Conservation (phyloP, 2,888 invertebrate species). For the Lasioglossum oenotherae region DNA sequence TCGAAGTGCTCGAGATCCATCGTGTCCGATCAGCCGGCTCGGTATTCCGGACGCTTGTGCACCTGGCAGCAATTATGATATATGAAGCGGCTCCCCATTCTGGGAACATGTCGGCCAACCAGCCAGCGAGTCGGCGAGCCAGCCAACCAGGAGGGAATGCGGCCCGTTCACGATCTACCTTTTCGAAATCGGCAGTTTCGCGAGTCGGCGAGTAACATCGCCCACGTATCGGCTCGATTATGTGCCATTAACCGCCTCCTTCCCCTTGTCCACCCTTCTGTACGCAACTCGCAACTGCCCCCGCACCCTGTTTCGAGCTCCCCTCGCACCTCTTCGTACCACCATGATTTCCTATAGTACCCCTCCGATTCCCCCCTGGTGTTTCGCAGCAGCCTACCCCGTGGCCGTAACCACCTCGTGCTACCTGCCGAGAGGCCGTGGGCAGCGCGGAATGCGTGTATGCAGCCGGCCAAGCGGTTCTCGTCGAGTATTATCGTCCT, state of each 20-base stretch:
- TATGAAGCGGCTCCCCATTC: slow-evolving; percentile 54
- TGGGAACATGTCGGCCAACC: slow-evolving; percentile 32
- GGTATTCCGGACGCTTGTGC: slow-evolving; percentile 43
- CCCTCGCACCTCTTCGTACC: neutral
- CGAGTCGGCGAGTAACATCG: slow-evolving; percentile 48
- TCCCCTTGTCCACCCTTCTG: neutral
- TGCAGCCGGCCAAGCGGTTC: slow-evolving; percentile 22
- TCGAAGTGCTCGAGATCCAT: neutral
- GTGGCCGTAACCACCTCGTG: slow-evolving; percentile 31
- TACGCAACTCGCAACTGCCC: neutral
- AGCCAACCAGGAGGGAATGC: slow-evolving; percentile 44
- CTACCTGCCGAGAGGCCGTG: slow-evolving; percentile 67
- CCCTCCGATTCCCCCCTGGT: neutral
- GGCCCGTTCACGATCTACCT: slow-evolving; percentile 40
- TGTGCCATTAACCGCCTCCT: slow-evolving; percentile 55
- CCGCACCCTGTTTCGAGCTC: neutral
- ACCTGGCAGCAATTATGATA: slow-evolving; percentile 65
- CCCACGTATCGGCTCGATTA: slow-evolving; percentile 66
- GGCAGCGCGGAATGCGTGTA: slow-evolving; percentile 65
- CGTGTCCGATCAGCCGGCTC: slow-evolving; percentile 4
- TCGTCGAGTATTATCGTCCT: slow-evolving; percentile 58
- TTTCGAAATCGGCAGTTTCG: slow-evolving; percentile 66
- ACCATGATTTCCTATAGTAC: neutral
- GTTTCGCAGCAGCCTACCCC: slow-evolving; percentile 6
- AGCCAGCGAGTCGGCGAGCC: neutral